A percentile compares a stretch with the other conserved stretches of the same genome.
phyloP scores from a whole-genome alignment of 2,797 vertebrate species.

The Microctenopoma steveboyesi region DNA sequence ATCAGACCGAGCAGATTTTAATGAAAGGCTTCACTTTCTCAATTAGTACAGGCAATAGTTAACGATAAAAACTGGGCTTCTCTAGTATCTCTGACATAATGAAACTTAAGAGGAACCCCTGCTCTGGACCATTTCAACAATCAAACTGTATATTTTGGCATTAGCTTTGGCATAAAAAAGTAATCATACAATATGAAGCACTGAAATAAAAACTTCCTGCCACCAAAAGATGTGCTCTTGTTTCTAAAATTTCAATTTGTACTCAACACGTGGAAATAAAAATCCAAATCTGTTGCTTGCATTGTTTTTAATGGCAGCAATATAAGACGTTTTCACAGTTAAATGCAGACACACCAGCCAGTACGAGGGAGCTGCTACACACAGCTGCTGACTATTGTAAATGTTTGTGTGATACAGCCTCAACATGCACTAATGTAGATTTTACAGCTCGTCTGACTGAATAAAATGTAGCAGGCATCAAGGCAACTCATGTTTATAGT shows the following conservation, averaged over 20 bases:
- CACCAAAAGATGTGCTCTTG: constrained; percentile 46
- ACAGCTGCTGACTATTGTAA: constrained; percentile 16
- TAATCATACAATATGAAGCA: constrained; percentile 46
- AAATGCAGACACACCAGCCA: constrained; percentile 36
- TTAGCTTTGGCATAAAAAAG: constrained; percentile 32
- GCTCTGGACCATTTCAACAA: constrained; percentile 36
- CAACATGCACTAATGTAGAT: constrained; percentile 24
- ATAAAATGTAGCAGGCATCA: constrained; percentile 40
- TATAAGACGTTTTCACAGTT: constrained; percentile 61
- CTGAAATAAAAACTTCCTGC: constrained; percentile 73
- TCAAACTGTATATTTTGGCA: constrained; percentile 28
- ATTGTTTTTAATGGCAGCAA: constrained; percentile 28
- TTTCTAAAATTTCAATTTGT: constrained; percentile 18
- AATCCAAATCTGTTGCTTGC: constrained; percentile 20
- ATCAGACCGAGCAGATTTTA: constrained; percentile 8
- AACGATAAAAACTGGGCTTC: not conserved
- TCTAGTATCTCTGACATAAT: not conserved
- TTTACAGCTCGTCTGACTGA: not conserved
- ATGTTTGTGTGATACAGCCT: constrained; percentile 1
- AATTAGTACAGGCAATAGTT: not conserved
- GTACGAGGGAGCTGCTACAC: constrained; percentile 27
- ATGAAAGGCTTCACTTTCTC: constrained; percentile 8
- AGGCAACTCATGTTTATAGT: constrained; percentile 57
- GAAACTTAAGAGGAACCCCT: constrained; percentile 7
- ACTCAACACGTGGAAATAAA: constrained; percentile 12